These are phyloP conservation scores for Venturia canescens DNA, from an alignment of 1,140 invertebrate genomes.

Conservation along the genomic window DNA sequence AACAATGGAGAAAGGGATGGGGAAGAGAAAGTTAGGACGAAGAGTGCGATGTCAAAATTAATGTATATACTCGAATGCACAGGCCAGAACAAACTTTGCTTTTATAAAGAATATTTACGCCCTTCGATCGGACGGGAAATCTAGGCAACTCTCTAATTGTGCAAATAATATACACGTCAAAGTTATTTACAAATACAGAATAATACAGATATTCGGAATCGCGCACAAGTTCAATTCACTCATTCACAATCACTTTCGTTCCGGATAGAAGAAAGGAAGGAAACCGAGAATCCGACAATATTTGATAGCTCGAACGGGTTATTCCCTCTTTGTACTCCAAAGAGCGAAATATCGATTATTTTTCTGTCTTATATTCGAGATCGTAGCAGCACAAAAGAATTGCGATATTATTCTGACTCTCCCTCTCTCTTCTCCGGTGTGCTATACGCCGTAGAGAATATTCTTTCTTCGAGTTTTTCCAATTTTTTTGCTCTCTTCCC, in stretches of 20 bases:
- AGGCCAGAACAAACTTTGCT: neutral
- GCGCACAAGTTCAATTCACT: neutral
- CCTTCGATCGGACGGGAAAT: no score
- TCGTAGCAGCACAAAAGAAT: neutral
- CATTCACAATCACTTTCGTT: neutral
- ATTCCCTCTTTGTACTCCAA: neutral
- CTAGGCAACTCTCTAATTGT: neutral
- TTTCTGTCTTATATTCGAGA: neutral
- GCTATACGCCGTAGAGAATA: neutral
- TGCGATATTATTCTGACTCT: neutral
- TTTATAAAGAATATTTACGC: neutral
- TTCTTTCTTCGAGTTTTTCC: neutral
- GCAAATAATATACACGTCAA: slow-evolving; percentile 8
- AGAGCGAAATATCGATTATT: neutral
- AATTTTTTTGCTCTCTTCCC: neutral
- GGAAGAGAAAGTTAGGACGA: neutral
- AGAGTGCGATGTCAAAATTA: neutral
- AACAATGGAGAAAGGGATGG: neutral
- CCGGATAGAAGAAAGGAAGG: neutral
- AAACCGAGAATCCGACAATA: neutral
- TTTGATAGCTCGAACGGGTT: slow-evolving; percentile 3
- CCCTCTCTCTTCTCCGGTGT: neutral
- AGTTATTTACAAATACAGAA: neutral
- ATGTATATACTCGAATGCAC: neutral
- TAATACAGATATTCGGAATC: neutral